phyloP scores from a whole-genome alignment of 2,113 vertebrate species.

The Macaca fascicularis region T2T-MFA8v1.1 NC_088389.1:2736501-2737000 shows the following conservation, averaged over 20 bases:
- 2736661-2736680: background rate
- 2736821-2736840: too few relatives aligned
- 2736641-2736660: rapidly evolving
- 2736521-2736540: rapidly evolving
- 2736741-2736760: background rate
- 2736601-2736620: background rate
- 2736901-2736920: background rate
- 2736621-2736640: background rate
- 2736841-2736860: background rate
- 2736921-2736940: background rate
- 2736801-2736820: background rate
- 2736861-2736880: background rate
- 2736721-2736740: background rate
- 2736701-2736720: background rate
- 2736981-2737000: background rate
- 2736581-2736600: background rate
- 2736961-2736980: background rate
- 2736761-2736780: background rate
- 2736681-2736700: background rate
- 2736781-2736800: background rate
- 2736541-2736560: rapidly evolving
- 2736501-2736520: rapidly evolving
- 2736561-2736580: background rate
- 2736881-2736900: background rate
- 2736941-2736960: background rate